A percentile compares a stretch with the other conserved stretches of the same genome.
phyloP scores from a whole-genome alignment of 2,113 vertebrate species.

The Ploceus nigricollis region DNA sequence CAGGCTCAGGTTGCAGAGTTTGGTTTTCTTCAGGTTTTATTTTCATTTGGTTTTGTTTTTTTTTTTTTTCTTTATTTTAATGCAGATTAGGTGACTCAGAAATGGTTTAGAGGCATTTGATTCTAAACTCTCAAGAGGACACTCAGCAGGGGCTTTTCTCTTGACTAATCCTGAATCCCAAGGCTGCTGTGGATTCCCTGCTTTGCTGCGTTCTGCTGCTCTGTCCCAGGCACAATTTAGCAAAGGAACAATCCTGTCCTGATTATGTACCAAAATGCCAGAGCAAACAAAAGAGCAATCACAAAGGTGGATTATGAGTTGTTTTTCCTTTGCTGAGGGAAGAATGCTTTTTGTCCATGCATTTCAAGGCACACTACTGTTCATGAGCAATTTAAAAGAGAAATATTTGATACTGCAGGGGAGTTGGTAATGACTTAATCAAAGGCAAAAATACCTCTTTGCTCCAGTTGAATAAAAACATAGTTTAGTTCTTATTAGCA shows the following conservation, averaged over 20 bases:
- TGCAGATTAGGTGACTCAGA: background rate
- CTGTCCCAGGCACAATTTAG: background rate
- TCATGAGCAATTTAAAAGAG: background rate
- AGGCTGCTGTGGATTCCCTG: background rate
- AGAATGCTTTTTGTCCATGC: background rate
- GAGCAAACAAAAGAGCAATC: background rate
- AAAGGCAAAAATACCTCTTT: background rate
- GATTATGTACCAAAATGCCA: background rate
- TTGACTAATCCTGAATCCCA: background rate
- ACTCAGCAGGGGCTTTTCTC: background rate
- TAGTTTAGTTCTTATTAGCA: background rate
- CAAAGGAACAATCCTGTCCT: background rate
- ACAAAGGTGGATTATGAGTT: background rate
- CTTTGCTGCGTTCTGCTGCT: background rate
- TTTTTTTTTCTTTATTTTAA: background rate
- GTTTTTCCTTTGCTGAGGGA: background rate
- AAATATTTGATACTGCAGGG: background rate
- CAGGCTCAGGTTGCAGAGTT: background rate
- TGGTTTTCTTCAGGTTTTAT: background rate
- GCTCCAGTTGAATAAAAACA: background rate
- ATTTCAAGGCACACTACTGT: background rate
- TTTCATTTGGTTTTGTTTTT: background rate
- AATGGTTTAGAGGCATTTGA: background rate
- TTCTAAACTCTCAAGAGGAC: background rate
- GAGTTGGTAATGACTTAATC: constrained; percentile 2